phyloP scores from a whole-genome alignment of 2,113 vertebrate genomes.

The Hyperoodon ampullatus region DNA sequence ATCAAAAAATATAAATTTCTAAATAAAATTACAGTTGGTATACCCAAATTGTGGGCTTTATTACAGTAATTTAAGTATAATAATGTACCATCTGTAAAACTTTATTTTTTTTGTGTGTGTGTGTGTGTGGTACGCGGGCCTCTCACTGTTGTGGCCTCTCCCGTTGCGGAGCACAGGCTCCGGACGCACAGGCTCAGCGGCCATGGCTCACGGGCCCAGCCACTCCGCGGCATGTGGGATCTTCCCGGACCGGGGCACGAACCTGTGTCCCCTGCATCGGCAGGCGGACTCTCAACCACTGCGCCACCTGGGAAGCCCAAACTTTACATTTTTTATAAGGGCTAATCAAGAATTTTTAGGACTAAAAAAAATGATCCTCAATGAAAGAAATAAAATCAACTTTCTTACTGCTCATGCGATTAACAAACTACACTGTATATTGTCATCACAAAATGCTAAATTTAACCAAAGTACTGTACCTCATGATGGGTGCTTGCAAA shows the following conservation, averaged over 20 bases:
- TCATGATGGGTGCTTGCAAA: constrained; percentile 95
- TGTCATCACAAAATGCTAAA: constrained; percentile 25
- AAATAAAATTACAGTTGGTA: not conserved
- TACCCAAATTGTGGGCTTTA: not conserved
- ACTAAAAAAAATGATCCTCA: constrained; percentile 5
- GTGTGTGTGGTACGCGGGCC: too few relatives aligned
- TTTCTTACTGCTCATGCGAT: not conserved
- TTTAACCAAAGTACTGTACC: constrained; percentile 84
- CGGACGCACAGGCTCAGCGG: too few relatives aligned
- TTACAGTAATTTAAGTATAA: constrained; percentile 11
- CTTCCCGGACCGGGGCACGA: too few relatives aligned
- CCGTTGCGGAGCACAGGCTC: too few relatives aligned
- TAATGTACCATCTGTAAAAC: not conserved
- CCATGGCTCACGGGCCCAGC: too few relatives aligned
- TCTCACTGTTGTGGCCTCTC: too few relatives aligned
- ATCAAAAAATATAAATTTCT: not conserved
- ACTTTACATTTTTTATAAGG: not conserved
- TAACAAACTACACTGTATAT: not conserved
- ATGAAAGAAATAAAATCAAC: constrained; percentile 11
- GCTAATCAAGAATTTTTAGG: constrained; percentile 3
- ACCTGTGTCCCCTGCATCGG: too few relatives aligned
- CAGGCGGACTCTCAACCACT: too few relatives aligned
- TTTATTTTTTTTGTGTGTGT: not conserved
- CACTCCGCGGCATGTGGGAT: too few relatives aligned
- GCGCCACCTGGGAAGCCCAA: not conserved